A percentile compares a stretch with the other conserved stretches of the same genome.
phyloP scores from a whole-genome alignment of 1,140 invertebrate genomes.

The Mycetomoellerius zeteki region DNA sequence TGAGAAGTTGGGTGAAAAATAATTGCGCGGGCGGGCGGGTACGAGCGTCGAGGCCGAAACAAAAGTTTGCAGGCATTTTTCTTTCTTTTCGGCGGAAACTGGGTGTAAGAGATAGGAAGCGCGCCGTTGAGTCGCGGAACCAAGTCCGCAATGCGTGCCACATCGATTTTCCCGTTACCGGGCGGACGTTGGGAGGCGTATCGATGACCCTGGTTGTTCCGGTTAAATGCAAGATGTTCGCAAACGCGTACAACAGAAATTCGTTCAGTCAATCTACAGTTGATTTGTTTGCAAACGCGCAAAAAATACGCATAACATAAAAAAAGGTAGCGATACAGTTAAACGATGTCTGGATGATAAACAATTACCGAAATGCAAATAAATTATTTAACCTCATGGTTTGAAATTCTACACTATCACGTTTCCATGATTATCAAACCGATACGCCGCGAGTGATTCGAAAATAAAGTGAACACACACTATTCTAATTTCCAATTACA shows the following conservation, averaged over 20 bases:
- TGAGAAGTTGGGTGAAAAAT: constrained; percentile 62
- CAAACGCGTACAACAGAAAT: not conserved
- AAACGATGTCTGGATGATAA: not conserved
- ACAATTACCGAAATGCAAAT: not conserved
- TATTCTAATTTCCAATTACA: constrained; percentile 4
- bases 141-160: constrained; percentile 47
- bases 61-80: constrained; percentile 68
- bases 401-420: not conserved
- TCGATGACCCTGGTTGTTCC: constrained; percentile 51
- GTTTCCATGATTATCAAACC: not conserved
- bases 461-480: constrained; percentile 28
- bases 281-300: not conserved
- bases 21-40: constrained; percentile 49
- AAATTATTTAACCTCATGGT: not conserved
- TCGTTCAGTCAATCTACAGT: not conserved
- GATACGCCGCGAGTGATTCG: not conserved
- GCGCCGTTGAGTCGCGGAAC: constrained; percentile 65
- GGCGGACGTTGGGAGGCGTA: constrained; percentile 43
- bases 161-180: constrained; percentile 57
- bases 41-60: constrained; percentile 27
- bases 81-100: constrained; percentile 64
- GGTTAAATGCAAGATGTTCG: constrained; percentile 30
- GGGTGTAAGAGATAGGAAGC: constrained; percentile 67
- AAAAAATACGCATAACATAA: not conserved
- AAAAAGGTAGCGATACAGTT: not conserved